Evolutionary conservation across 2,888 invertebrate genomes (phyloP), one percentile per base, ranked within the genome.

Genomic region (Ophraella communa): DNA sequence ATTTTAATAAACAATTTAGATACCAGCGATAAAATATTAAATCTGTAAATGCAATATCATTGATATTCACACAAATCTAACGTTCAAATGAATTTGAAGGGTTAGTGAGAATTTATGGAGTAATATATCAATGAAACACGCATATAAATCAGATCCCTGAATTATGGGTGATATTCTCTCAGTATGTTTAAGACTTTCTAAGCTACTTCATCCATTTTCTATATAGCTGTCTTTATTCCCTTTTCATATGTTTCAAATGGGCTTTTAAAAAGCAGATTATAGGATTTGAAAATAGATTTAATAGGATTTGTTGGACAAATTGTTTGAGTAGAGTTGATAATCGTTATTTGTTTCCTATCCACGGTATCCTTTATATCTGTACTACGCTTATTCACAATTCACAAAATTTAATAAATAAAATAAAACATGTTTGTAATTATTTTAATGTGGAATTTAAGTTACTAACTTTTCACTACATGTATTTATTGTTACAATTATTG

Each of bases 161-260:
- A 75, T 76, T 74, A 74, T 76, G 72, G 73, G 71, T 71, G 71
- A 67, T 71, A 70, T 70, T 72, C 69, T 69, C 70, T 74, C 70
- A 68, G 73, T 73, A 71, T 73, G 73, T 72, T 76, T 76, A 76
- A 76, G 76, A 76, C 76, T 74, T 71, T 68, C 75, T 76, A 76
- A 76, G 75, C 76, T 73, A 71, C 69, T 73, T 73, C 74, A 76
- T 75, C 74, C 74, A 70, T 69, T 70, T 74, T 74, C 73, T 72
- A 75, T 75, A 71, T 69, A 73, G 74, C 71, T 70, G 69, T 71
- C 70, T 72, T 72, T 68, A 74, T 73, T 76, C 71, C 71, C 61
- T 67, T 62, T 49, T 39, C 65, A 23, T 24, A 27, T 59, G 62
- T 59, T 59, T 62, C 63, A 58, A 58, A 44, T 52, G 49, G 61